A percentile compares a stretch with the other conserved stretches of the same genome.
Evolutionary conservation across 2,888 invertebrate species (phyloP).

Genomic region (Lithophane leautieri): DNA sequence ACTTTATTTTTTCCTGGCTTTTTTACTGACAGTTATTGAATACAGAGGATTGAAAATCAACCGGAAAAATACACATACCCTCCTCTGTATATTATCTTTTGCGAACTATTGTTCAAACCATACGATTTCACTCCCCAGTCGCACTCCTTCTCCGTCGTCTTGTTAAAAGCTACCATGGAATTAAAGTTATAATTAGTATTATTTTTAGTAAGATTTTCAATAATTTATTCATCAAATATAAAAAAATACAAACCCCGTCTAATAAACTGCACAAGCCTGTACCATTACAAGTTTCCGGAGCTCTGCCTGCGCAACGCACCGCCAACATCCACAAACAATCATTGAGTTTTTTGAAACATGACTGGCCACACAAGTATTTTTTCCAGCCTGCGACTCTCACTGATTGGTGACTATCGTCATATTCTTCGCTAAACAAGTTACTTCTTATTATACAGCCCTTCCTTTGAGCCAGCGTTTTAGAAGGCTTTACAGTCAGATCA

Average conservation of each 20-base stretch:
- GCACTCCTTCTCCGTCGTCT: constrained; percentile 76
- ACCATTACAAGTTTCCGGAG: constrained; percentile 73
- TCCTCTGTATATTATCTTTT: constrained; percentile 67
- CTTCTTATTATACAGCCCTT: constrained; percentile 80
- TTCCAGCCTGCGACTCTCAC: constrained; percentile 71
- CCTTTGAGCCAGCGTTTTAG: constrained; percentile 67
- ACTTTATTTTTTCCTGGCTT: neutral
- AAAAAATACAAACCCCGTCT: constrained; percentile 78
- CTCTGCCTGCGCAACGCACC: constrained; percentile 82
- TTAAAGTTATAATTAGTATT: neutral
- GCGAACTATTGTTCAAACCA: constrained; percentile 56
- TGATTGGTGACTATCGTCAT: constrained; percentile 47
- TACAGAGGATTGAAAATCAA: neutral
- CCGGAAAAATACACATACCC: constrained; percentile 67
- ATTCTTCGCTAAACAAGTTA: constrained; percentile 68
- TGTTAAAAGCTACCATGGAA: constrained; percentile 74
- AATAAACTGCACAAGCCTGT: constrained; percentile 76
- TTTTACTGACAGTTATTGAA: no score
- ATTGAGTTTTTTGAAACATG: constrained; percentile 70
- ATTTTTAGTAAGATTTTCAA: neutral
- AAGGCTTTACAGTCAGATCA: constrained; percentile 76
- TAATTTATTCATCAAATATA: neutral
- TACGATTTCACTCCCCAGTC: constrained; percentile 76
- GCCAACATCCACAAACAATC: constrained; percentile 79
- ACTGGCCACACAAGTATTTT: constrained; percentile 75